Evolutionary conservation across 1,140 invertebrate species (phyloP).

Genomic region (Dryas iulia): DNA sequence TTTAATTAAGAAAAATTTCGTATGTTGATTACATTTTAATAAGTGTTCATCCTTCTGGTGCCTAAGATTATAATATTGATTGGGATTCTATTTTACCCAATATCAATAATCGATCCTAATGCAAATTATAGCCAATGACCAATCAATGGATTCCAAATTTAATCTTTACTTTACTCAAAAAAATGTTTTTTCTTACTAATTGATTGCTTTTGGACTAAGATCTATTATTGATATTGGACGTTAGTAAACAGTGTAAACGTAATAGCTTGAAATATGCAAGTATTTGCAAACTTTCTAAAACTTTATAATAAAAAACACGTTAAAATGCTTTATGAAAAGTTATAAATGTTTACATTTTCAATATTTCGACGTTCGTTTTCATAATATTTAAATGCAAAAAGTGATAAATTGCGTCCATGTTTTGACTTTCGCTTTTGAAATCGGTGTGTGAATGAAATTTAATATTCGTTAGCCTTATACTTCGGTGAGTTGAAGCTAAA

Average conservation of each 20-base stretch:
- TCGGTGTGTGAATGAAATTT: background rate
- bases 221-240: too few relatives aligned
- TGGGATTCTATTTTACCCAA: background rate
- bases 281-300: background rate
- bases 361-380: background rate
- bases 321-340: background rate
- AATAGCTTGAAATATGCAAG: background rate
- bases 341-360: background rate
- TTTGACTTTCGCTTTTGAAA: constrained; percentile 21
- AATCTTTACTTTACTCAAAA: too few relatives aligned
- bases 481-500: background rate
- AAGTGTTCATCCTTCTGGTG: constrained; percentile 42
- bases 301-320: background rate
- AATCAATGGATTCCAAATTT: too few relatives aligned
- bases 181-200: too few relatives aligned
- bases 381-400: constrained; percentile 9
- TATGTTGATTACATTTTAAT: constrained; percentile 46
- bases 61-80: background rate
- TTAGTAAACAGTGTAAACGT: too few relatives aligned
- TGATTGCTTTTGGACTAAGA: too few relatives aligned
- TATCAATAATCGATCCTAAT: too few relatives aligned
- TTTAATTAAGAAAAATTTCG: constrained; percentile 41
- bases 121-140: too few relatives aligned
- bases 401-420: constrained; percentile 33
- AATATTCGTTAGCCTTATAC: background rate